These are phyloP conservation scores for Centropus bengalensis DNA, from an alignment of 2,113 vertebrate genomes.

Conservation along the genomic window DNA sequence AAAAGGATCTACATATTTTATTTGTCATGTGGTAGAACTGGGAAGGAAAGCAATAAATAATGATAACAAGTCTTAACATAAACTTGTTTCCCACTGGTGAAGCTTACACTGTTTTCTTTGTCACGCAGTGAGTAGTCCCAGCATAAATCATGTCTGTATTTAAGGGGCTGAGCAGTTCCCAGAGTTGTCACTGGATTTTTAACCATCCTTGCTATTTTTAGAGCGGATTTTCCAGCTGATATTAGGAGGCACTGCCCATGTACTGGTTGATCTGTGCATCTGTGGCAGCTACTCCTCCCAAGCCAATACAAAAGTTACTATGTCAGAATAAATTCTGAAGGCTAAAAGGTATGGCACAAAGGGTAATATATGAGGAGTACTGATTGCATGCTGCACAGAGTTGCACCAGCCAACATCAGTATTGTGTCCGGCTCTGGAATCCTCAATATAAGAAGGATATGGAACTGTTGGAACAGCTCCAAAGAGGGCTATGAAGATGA, in stretches of 20 bases:
- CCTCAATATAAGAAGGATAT: too few species aligned
- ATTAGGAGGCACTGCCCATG: neutral
- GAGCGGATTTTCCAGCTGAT: neutral
- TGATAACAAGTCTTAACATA: neutral
- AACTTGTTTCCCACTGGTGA: neutral
- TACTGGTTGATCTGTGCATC: neutral
- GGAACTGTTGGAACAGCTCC: too few species aligned
- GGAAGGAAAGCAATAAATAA: constrained; percentile 10
- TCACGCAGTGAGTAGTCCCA: neutral
- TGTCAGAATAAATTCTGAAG: neutral
- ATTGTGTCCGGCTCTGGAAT: neutral
- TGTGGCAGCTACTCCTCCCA: neutral
- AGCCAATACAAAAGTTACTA: neutral
- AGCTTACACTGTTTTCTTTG: neutral
- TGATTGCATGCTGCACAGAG: neutral
- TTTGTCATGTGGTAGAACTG: neutral
- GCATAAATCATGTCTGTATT: neutral
- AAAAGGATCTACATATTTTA: neutral
- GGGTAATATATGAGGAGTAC: neutral
- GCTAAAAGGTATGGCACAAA: neutral
- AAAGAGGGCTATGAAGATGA: too few species aligned
- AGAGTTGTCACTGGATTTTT: neutral
- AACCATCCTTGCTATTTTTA: neutral
- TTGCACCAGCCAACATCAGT: neutral
- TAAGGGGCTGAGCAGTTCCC: constrained; percentile 7